Base-by-base conservation (phyloP, 2,888 invertebrate genomes). In the Pyrochroa serraticornis region DNA sequence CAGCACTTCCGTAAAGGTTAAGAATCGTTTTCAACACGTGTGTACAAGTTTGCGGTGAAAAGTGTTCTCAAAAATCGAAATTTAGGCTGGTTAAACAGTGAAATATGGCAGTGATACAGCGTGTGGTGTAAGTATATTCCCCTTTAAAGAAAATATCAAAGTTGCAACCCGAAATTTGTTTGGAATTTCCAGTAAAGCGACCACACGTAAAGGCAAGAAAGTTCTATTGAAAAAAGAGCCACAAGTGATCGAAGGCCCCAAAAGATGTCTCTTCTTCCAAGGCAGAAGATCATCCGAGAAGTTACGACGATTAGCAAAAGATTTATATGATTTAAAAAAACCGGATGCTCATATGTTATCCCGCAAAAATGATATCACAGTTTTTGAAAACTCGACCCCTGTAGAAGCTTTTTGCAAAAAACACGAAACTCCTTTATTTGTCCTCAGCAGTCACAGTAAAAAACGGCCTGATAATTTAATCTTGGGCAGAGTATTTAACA, bases 401-500 rank as follows among this genome's bases (percentile, higher is more conserved):
- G 81, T 98, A 63, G 93, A 93, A 79, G 84, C 83, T 72, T 83
- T 86, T 68, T 87, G 90, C 36, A 85, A 86, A 70, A 97, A 95
- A 79, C 87, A 90, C 75, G 95, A 98, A 79, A 86, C 93, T 8
- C 88, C 96, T 0, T 78, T 98, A 30, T 99, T 99, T 79, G 86
- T 92, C 63, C 91, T 97, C 75, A 94, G 91, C 2, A 92, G 92
- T 1, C 93, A 97, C 74, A 93, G 90, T 46, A 99, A 99, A 79
- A 99, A 99, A 76, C 84, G 97, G 8, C 97, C 97, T 0, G 87
- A 97, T 75, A 97, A 97, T 80, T 79, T 98, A 39, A 82, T 97
- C 31, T 76, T 97, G 49, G 97, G 96, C 0, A 85, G 99, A 66
- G 89, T 92, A 74, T 97, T 89, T 79, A 93, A 99, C 78, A 87